Evolutionary conservation across 2,797 vertebrate genomes (phyloP).

Genomic region (Paguma larvata): DNA sequence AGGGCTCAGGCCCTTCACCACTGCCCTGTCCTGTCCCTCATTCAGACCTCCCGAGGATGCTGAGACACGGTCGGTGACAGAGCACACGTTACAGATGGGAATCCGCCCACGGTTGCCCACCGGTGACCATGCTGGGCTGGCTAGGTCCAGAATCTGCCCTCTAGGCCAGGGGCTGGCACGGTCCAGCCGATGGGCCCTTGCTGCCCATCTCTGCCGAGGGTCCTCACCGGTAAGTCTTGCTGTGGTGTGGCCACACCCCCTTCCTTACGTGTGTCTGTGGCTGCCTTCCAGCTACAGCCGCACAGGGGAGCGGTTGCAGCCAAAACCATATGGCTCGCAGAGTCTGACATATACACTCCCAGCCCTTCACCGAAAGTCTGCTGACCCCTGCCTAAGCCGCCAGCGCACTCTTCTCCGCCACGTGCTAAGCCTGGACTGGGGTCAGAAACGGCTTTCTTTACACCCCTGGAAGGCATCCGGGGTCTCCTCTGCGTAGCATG

Average conservation of each 20-base stretch:
- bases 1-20: background rate
- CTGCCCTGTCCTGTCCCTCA: background rate
- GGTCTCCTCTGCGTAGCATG: background rate
- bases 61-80: background rate
- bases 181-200: too few species aligned
- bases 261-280: rapidly evolving
- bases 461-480: rapidly evolving
- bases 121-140: background rate
- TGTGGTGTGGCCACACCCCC: rapidly evolving
- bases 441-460: background rate
- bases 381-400: background rate
- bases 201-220: rapidly evolving
- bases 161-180: rapidly evolving
- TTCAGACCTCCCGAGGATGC: background rate
- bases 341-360: background rate
- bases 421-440: rapidly evolving
- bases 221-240: too few species aligned
- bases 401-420: rapidly evolving
- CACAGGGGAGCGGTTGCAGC: background rate
- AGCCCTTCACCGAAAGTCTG: background rate
- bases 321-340: background rate
- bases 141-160: too few species aligned
- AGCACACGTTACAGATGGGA: too few species aligned
- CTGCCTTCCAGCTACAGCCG: too few species aligned
- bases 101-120: too few species aligned